Conservation (phyloP, 2,888 invertebrate species). For the Papilio demoleus region DNA sequence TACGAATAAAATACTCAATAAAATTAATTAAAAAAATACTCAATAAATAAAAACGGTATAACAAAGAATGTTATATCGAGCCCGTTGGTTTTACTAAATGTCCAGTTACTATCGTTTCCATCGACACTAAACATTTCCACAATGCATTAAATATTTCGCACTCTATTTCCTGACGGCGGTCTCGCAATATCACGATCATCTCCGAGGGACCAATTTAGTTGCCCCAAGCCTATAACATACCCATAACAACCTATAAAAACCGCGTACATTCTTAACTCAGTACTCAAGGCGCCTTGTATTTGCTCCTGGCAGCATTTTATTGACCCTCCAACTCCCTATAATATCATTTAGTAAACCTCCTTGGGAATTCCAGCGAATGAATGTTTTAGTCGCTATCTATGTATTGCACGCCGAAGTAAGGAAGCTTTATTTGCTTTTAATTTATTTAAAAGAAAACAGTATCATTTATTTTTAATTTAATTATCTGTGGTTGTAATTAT, state of each 20-base stretch:
- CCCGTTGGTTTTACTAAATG: not conserved
- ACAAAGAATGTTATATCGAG: not conserved
- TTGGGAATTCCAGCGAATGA: conserved; percentile 27
- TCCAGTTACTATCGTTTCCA: not conserved
- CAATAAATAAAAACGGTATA: not conserved
- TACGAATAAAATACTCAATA: no score
- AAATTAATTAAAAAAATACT: not conserved
- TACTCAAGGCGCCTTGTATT: conserved; percentile 49
- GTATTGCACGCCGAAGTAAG: not conserved
- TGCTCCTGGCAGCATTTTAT: conserved; percentile 37
- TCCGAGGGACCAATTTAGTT: conserved; percentile 48
- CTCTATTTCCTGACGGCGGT: conserved; percentile 46
- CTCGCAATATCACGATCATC: conserved; percentile 51
- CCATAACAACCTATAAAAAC: conserved; percentile 63
- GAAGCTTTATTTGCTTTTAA: conserved; percentile 9
- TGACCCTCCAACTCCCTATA: conserved; percentile 17
- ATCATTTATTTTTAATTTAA: not conserved
- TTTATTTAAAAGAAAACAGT: not conserved
- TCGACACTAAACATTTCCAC: conserved; percentile 8
- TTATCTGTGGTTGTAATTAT: not conserved
- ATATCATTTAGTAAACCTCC: conserved; percentile 33
- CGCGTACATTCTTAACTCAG: conserved; percentile 61
- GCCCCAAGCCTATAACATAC: conserved; percentile 53
- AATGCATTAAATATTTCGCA: conserved; percentile 51
- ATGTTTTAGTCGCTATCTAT: conserved; percentile 31